Percentiles rank a stretch among this genome's conserved stretches.
phyloP scores from a whole-genome alignment of 2,888 invertebrate species.

The Mythimna impura region DNA sequence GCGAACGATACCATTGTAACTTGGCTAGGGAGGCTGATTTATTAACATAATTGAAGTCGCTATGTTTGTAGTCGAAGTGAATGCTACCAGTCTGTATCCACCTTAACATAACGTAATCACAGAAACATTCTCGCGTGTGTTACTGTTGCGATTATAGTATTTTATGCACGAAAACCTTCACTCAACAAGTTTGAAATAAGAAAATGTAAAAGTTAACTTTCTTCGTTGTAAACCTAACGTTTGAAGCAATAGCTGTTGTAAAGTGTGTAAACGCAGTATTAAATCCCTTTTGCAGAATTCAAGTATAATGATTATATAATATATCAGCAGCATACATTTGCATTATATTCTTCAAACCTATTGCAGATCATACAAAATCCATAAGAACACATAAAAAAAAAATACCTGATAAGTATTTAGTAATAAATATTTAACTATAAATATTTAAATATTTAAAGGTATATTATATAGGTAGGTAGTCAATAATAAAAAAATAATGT shows the following conservation, averaged over 20 bases:
- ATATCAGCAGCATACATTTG: background rate
- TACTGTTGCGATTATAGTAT: conserved; percentile 28
- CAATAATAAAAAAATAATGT: no score
- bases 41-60: background rate
- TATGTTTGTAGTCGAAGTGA: background rate
- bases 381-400: no score
- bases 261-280: background rate
- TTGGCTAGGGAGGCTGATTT: no score
- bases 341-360: background rate
- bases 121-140: conserved; percentile 36
- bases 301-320: background rate
- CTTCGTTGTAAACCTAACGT: conserved; percentile 14
- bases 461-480: no score
- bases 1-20: no score
- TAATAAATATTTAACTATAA: no score
- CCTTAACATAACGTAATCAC: conserved; percentile 24
- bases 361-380: no score
- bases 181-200: conserved; percentile 40
- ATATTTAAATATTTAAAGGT: no score
- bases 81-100: conserved; percentile 10
- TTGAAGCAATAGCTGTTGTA: no score
- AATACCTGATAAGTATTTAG: no score
- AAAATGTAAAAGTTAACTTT: conserved; percentile 52
- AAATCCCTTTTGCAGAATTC: background rate
- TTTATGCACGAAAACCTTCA: conserved; percentile 48